Conservation (phyloP, 2,888 invertebrate species). For the Gasteruption jaculator region DNA sequence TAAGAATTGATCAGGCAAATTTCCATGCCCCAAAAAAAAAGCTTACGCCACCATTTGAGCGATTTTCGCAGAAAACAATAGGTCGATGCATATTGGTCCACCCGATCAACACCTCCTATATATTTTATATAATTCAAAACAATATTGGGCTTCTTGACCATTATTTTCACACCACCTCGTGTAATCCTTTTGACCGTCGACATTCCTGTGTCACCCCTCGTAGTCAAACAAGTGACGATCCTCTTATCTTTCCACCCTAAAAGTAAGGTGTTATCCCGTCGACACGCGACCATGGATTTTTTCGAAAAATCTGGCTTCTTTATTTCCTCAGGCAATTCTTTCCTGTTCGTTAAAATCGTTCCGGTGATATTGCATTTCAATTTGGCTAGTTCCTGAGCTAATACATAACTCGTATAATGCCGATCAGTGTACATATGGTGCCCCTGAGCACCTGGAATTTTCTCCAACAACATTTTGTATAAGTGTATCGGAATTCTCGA, state of each 20-base stretch:
- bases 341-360: conserved; percentile 24
- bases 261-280: conserved; percentile 10
- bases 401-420: conserved; percentile 12
- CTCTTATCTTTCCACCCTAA: conserved; percentile 18
- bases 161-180: conserved; percentile 16
- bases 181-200: conserved; percentile 13
- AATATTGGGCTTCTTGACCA: conserved; percentile 16
- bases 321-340: conserved; percentile 19
- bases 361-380: conserved; percentile 22
- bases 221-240: conserved; percentile 16
- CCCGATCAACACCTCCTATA: conserved; percentile 26
- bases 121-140: conserved; percentile 21
- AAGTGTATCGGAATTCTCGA: conserved; percentile 21
- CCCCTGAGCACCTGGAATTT: conserved; percentile 9
- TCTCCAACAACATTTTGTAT: conserved; percentile 9
- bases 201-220: conserved; percentile 10
- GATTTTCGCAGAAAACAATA: conserved; percentile 14
- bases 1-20: conserved; percentile 23
- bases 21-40: conserved; percentile 30
- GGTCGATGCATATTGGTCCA: conserved; percentile 13
- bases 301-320: conserved; percentile 20
- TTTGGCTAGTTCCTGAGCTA: conserved; percentile 22
- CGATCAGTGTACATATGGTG: conserved; percentile 10
- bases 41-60: conserved; percentile 18
- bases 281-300: conserved; percentile 6